Percentiles rank a stretch among this genome's conserved stretches.
Evolutionary conservation across 2,113 vertebrate species (phyloP).

Genomic region (Chloropsis hardwickii): DNA sequence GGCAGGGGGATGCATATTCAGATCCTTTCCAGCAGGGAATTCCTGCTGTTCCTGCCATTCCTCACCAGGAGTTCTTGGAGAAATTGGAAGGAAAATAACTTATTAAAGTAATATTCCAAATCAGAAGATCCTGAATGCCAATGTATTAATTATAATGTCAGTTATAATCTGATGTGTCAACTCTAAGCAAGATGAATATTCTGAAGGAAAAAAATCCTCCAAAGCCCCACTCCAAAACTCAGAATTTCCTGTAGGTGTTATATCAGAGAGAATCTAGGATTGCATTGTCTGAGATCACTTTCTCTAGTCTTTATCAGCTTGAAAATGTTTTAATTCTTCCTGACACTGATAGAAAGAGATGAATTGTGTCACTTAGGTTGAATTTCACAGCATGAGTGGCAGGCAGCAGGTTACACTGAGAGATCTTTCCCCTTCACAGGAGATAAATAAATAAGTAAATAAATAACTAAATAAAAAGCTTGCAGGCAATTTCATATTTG

Average conservation of each 20-base stretch:
- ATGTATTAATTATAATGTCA: neutral
- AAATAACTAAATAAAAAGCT: neutral
- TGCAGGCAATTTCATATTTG: neutral
- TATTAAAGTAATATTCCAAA: neutral
- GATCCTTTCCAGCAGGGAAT: neutral
- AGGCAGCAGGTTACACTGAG: neutral
- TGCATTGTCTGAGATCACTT: neutral
- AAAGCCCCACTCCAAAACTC: accelerated
- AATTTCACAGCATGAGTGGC: neutral
- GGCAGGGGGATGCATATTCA: neutral
- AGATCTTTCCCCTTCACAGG: neutral
- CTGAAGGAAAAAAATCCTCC: neutral
- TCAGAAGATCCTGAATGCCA: neutral
- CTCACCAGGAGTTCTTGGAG: neutral
- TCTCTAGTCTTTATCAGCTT: neutral
- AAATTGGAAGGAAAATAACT: neutral
- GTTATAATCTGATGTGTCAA: neutral
- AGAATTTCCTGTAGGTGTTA: neutral
- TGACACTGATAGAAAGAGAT: neutral
- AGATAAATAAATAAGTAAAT: neutral
- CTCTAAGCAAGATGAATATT: neutral
- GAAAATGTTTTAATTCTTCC: neutral
- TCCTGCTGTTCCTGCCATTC: neutral
- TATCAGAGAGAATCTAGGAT: no score
- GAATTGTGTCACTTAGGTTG: neutral